Evolutionary conservation across 2,113 vertebrate species (phyloP).

Genomic region (Cygnus atratus): DNA sequence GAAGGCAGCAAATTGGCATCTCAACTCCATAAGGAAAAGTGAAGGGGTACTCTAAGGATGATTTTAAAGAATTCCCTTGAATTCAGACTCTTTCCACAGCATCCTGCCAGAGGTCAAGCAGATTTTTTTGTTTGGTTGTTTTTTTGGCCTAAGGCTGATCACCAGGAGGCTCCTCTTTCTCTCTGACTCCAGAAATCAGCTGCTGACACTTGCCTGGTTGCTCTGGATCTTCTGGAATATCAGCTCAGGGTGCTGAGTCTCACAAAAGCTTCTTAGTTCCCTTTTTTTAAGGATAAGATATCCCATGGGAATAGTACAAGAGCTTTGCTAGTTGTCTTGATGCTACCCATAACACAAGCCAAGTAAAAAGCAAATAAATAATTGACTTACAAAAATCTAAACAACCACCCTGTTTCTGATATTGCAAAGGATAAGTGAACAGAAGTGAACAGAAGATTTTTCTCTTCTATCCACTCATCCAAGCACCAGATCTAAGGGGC

Average conservation of each 20-base stretch:
- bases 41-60: background rate
- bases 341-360: background rate
- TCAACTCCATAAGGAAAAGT: background rate
- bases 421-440: background rate
- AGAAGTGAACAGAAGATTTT: background rate
- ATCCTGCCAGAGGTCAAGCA: background rate
- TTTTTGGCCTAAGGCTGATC: background rate
- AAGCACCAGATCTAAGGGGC: background rate
- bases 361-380: constrained; percentile 38
- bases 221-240: background rate
- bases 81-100: background rate
- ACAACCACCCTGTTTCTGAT: background rate
- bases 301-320: background rate
- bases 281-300: background rate
- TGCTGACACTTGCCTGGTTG: background rate
- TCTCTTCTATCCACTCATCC: constrained; percentile 9
- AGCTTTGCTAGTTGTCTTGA: constrained; percentile 1
- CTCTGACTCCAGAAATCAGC: background rate
- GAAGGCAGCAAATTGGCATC: background rate
- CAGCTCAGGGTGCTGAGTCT: background rate
- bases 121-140: background rate
- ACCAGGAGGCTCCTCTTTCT: background rate
- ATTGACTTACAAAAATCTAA: constrained; percentile 20
- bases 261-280: background rate
- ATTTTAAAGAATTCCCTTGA: background rate